phyloP scores from a whole-genome alignment of 2,797 vertebrate species.

The Melanotaenia trifasciata region DNA sequence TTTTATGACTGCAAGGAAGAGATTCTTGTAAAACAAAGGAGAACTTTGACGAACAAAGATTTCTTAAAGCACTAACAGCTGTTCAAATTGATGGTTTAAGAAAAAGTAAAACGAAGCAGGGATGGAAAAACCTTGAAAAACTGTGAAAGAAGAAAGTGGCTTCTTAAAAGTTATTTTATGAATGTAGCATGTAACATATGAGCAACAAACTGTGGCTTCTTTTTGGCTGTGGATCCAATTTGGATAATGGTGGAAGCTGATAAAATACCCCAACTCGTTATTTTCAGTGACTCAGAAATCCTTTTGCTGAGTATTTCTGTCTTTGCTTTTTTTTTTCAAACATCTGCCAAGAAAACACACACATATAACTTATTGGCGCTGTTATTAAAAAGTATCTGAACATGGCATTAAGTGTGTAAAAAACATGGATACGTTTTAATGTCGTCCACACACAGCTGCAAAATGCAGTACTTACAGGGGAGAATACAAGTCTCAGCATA shows the following conservation, averaged over 20 bases:
- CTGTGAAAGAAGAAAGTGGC: background rate
- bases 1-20: constrained; percentile 15
- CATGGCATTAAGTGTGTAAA: background rate
- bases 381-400: background rate
- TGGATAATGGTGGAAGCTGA: constrained; percentile 2
- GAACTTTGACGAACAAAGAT: constrained; percentile 43
- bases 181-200: background rate
- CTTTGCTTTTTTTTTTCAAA: background rate
- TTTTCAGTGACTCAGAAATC: background rate
- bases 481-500: background rate
- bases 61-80: constrained; percentile 54
- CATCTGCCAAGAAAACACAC: background rate
- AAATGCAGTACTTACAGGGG: background rate
- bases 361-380: background rate
- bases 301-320: background rate
- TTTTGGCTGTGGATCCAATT: background rate
- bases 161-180: constrained; percentile 10
- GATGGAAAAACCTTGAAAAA: background rate
- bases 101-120: constrained; percentile 12
- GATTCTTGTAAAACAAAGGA: constrained; percentile 45
- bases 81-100: constrained; percentile 13
- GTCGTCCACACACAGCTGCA: background rate
- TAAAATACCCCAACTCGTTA: background rate
- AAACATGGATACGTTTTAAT: background rate
- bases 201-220: background rate